phyloP scores from a whole-genome alignment of 2,888 invertebrate species.

The Eupithecia inturbata region DNA sequence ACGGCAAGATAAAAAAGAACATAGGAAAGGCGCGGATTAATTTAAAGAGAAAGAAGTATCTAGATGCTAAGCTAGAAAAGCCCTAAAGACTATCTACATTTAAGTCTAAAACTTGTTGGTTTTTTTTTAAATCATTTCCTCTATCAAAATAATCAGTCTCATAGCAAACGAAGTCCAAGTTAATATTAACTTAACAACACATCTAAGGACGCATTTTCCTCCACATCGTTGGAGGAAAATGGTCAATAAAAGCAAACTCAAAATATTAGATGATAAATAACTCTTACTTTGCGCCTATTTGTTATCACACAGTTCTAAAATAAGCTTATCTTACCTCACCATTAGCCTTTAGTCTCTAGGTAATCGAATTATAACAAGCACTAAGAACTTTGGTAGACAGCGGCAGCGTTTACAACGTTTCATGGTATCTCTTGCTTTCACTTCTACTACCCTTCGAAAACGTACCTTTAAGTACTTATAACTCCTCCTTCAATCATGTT shows the following conservation, averaged over 20 bases:
- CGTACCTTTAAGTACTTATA: neutral
- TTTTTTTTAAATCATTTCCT: too few relatives aligned
- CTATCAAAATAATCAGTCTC: too few relatives aligned
- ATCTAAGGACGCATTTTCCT: too few relatives aligned
- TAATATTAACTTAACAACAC: too few relatives aligned
- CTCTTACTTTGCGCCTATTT: neutral
- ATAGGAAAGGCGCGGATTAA: too few relatives aligned
- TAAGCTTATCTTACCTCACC: neutral
- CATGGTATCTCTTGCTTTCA: neutral
- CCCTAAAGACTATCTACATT: too few relatives aligned
- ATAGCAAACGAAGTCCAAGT: too few relatives aligned
- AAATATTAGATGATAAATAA: neutral
- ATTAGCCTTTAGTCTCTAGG: neutral
- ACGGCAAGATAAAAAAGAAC: too few relatives aligned
- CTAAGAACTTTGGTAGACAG: neutral
- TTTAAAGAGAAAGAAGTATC: too few relatives aligned
- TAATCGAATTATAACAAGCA: neutral
- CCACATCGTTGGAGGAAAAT: too few relatives aligned
- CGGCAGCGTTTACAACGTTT: neutral
- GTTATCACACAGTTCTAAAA: neutral
- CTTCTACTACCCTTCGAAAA: neutral
- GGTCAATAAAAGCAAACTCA: neutral
- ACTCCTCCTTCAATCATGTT: neutral
- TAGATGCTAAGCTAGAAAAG: too few relatives aligned
- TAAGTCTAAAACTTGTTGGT: too few relatives aligned